These are phyloP conservation scores for Eidolon helvum DNA, from an alignment of 2,113 vertebrate species.

Conservation along the genomic window DNA sequence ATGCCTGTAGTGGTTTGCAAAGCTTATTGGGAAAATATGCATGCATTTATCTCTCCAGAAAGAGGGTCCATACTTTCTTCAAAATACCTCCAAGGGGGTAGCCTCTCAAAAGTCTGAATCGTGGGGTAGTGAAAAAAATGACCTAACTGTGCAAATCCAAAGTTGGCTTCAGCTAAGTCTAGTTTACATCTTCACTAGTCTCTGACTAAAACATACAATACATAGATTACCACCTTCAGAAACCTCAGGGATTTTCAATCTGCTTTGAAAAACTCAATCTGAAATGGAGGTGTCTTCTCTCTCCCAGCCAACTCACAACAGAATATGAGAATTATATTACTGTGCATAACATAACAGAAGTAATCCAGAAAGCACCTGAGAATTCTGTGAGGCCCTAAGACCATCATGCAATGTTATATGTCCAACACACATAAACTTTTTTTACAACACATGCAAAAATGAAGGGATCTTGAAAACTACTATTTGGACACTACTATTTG, in stretches of 20 bases:
- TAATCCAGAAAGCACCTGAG: not conserved
- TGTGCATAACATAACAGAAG: not conserved
- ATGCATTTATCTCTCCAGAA: not conserved
- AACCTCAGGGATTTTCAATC: not conserved
- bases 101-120: not conserved
- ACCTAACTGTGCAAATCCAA: not conserved
- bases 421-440: not conserved
- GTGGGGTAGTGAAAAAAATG: not conserved
- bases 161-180: not conserved
- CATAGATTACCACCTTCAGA: not conserved
- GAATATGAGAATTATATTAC: not conserved
- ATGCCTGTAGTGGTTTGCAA: not conserved
- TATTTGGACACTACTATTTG: not conserved
- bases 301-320: not conserved
- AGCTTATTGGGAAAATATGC: accelerated
- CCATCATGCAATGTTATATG: accelerated
- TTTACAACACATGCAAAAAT: not conserved
- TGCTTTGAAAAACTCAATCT: not conserved
- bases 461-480: not conserved
- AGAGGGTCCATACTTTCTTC: not conserved
- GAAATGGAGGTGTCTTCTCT: not conserved
- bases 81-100: not conserved
- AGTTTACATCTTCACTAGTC: not conserved
- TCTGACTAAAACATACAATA: not conserved
- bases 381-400: not conserved